Evolutionary conservation across 2,113 vertebrate species (phyloP), one percentile per base, ranked within the genome.

Genomic region (Pterocles gutturalis): DNA sequence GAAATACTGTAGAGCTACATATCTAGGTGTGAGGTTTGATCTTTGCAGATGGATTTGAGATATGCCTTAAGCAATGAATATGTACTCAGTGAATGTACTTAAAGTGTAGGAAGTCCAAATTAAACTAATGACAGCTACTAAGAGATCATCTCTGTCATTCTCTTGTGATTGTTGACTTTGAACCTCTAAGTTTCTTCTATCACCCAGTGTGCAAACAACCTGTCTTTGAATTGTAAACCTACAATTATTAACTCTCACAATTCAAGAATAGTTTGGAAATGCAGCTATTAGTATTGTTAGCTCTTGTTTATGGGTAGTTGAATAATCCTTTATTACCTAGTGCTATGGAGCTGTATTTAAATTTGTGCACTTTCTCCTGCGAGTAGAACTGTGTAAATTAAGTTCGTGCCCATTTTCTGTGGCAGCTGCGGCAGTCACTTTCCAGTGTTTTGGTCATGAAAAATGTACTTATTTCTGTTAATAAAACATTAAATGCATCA

Each of bases 401-500:
- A 79, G 20, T 71, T 89, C 0, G 1, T 90, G 64, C 24, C 69
- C 7, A 5, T 92, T 91, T 92, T 79, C 83, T 89, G 58, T 83
- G 83, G 36, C 61, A 71, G 53, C 53, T 84, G n/a, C 43, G 18
- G 57, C 73, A 79, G 6, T 92, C 43, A 21, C 43, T 86, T 93
- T 89, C 61, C 36, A 70, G 33, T 77, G 66, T 79, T 86, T 80
- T 13, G 10, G 43, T 87, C 12, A n/a, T 71, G 33, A 85, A 85
- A 95, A 89, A 86, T 34, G 33, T 38, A 10, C 41, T 82, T 78
- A 41, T 69, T 85, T 54, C 36, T 66, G 25, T 72, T 95, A 69
- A 79, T 85, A 85, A 94, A 96, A 83, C 85, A 85, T 61, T 72
- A 87, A 95, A 43, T 72, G 18, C 38, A 29, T 87, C 26, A 61